Evolutionary conservation across 1,140 invertebrate genomes (phyloP).

Genomic region (Aculops lycopersici): DNA sequence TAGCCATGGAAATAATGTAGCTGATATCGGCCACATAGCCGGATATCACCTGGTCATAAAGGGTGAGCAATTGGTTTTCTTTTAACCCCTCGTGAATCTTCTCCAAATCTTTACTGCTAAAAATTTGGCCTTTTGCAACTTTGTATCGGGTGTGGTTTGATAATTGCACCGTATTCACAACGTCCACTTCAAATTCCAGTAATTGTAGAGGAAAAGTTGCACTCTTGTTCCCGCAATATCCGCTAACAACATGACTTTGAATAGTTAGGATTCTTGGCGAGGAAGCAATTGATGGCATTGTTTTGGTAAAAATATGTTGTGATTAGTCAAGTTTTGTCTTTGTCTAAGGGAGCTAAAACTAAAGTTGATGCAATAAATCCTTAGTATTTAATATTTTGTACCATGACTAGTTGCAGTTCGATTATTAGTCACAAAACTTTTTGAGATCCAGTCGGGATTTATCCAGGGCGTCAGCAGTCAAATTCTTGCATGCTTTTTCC

Average conservation of each 20-base stretch:
- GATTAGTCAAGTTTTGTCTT: too few species aligned
- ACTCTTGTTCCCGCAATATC: conserved; percentile 89
- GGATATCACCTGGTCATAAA: conserved; percentile 61
- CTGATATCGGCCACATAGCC: conserved; percentile 57
- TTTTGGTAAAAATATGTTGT: too few species aligned
- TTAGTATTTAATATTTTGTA: too few species aligned
- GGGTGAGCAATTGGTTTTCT: conserved; percentile 32
- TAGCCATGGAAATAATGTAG: conserved; percentile 41
- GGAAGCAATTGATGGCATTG: too few species aligned
- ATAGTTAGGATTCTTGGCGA: conserved; percentile 55
- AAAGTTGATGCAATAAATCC: too few species aligned
- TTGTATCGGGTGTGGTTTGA: conserved; percentile 81
- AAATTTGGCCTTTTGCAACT: conserved; percentile 43
- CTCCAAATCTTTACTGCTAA: conserved; percentile 35
- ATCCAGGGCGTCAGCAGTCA: too few species aligned
- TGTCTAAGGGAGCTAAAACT: too few species aligned
- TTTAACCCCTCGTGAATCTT: conserved; percentile 32
- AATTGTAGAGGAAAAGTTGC: conserved; percentile 81
- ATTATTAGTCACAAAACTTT: too few species aligned
- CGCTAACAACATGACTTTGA: conserved; percentile 84
- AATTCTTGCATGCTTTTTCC: too few species aligned
- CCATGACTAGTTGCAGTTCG: too few species aligned
- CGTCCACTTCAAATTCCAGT: conserved; percentile 79
- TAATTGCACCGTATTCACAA: conserved; percentile 85
- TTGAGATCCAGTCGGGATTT: too few species aligned